Evolutionary conservation across 2,888 invertebrate genomes (phyloP).

Genomic region (Antitype chi): DNA sequence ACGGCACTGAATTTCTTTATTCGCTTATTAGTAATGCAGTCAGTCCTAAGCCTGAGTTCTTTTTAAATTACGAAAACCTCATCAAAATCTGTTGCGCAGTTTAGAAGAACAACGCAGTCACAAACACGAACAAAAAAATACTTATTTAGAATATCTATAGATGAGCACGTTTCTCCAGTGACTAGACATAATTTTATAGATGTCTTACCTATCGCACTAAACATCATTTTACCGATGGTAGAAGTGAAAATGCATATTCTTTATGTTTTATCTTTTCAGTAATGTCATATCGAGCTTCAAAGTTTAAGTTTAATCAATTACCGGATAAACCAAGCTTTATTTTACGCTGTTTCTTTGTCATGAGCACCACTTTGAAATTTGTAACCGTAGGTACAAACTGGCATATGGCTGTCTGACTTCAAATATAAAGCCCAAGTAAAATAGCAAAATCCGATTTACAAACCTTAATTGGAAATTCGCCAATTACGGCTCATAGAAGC

Average conservation of each 20-base stretch:
- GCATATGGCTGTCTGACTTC: not conserved
- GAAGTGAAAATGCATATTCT: not conserved
- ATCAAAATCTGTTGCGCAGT: too few relatives aligned
- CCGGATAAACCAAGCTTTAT: not conserved
- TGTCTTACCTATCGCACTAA: not conserved
- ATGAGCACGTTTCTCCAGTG: not conserved
- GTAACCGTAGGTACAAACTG: not conserved
- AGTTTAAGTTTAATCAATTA: not conserved
- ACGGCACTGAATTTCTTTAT: too few relatives aligned
- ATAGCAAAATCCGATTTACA: slow-evolving; percentile 15
- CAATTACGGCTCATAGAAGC: not conserved
- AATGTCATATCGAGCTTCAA: not conserved
- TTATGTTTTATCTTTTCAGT: not conserved
- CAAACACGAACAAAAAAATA: too few relatives aligned
- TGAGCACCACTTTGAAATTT: not conserved
- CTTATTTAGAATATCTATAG: too few relatives aligned
- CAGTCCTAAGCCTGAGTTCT: too few relatives aligned
- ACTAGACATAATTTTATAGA: not conserved
- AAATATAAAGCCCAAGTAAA: slow-evolving; percentile 12
- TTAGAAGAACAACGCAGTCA: too few relatives aligned
- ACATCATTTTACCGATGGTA: not conserved
- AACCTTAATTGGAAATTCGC: slow-evolving; percentile 15
- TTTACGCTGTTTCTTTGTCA: not conserved
- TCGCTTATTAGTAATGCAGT: too few relatives aligned
- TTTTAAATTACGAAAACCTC: too few relatives aligned